These are phyloP conservation scores for Dinocampus coccinellae DNA, from an alignment of 2,888 invertebrate species.

Conservation along the genomic window DNA sequence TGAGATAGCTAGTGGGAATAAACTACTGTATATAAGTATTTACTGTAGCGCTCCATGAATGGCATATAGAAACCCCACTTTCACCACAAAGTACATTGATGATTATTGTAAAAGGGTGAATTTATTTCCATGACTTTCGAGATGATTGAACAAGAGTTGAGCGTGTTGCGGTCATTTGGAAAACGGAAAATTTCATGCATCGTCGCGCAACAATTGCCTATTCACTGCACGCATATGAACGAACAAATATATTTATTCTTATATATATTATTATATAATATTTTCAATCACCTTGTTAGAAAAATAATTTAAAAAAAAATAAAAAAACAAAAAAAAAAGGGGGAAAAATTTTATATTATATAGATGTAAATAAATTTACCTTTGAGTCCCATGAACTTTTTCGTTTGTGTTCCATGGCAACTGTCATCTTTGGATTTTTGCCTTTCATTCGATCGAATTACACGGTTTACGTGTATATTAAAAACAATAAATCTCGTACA, in stretches of 20 bases:
- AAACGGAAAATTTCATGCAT: slow-evolving; percentile 4
- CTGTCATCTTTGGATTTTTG: slow-evolving; percentile 63
- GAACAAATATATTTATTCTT: not conserved
- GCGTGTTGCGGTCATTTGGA: not conserved
- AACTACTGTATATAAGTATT: slow-evolving; percentile 6
- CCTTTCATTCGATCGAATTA: not conserved
- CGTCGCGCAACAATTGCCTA: not conserved
- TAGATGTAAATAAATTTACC: slow-evolving; percentile 60
- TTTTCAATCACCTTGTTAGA: not conserved
- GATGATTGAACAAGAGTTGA: slow-evolving; percentile 1
- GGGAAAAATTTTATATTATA: too few species aligned
- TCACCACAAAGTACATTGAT: slow-evolving; percentile 27
- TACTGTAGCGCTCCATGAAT: not conserved
- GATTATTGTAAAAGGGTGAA: slow-evolving; percentile 31
- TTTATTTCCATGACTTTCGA: slow-evolving; percentile 28
- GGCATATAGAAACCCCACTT: slow-evolving; percentile 26
- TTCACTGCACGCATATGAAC: not conserved
- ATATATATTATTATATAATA: not conserved
- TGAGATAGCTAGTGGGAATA: not conserved
- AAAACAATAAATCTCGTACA: not conserved
- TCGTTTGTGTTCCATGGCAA: slow-evolving; percentile 71
- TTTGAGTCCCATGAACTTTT: slow-evolving; percentile 73
- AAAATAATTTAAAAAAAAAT: not conserved
- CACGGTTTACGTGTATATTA: not conserved
- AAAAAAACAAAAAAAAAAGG: too few species aligned